These are phyloP conservation scores for Heterodera schachtii DNA, from an alignment of 1,140 invertebrate genomes.

Conservation along the genomic window DNA sequence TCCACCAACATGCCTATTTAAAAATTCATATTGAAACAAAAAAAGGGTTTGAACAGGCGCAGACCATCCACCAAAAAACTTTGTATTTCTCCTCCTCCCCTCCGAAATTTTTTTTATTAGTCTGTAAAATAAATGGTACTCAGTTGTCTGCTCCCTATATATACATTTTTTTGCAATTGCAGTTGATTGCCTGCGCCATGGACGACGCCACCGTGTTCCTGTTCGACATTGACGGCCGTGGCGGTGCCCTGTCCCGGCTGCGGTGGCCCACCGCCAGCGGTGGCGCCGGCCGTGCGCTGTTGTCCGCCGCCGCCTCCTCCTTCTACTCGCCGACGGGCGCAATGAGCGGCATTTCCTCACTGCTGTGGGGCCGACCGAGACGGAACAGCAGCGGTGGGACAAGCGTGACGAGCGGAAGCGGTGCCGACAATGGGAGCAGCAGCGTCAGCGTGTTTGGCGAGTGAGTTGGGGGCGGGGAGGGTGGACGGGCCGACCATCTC, in stretches of 20 bases:
- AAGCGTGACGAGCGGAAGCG: background rate
- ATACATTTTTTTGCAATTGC: conserved; percentile 24
- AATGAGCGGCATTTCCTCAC: conserved; percentile 21
- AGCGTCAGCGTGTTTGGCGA: too few species aligned
- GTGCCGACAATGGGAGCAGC: background rate
- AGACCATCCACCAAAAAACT: too few species aligned
- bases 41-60: too few species aligned
- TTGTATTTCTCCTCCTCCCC: too few species aligned
- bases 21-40: too few species aligned
- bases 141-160: too few species aligned
- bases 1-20: too few species aligned
- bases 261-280: conserved; percentile 32
- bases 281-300: conserved; percentile 5
- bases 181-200: conserved; percentile 50
- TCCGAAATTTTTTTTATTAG: too few species aligned
- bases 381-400: conserved; percentile 26
- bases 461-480: background rate
- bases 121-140: too few species aligned
- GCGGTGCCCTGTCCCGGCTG: conserved; percentile 41
- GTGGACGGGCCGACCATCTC: too few species aligned
- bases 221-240: conserved; percentile 49
- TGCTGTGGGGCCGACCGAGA: conserved; percentile 2
- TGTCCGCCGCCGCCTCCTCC: conserved; percentile 10
- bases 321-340: conserved; percentile 4
- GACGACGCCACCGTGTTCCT: conserved; percentile 36